Base-by-base conservation (phyloP, 1,140 invertebrate species). In the Anastatus disparis region DNA sequence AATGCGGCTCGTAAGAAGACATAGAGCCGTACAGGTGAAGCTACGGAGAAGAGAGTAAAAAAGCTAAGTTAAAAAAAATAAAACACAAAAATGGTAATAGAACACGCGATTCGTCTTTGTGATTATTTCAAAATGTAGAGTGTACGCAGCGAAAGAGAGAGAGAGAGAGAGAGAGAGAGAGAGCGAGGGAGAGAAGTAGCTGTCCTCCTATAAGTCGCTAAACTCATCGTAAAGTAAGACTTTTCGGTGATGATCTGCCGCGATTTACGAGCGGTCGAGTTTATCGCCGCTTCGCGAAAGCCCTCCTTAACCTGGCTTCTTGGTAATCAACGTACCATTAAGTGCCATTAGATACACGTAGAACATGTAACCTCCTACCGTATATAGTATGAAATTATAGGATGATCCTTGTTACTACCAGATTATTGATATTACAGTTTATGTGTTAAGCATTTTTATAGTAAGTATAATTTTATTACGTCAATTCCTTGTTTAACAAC, bases 51-150 rank as follows among this genome's bases (percentile, higher is more conserved):
- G 44, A 24, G 27, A 48, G 44, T 29, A 38, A 55, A 29, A 17
- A 52, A 62, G 17, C 50, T 40, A 40, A 50, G 53, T 12, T 61
- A 35, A 59, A 52, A 29, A 70, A 59, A 56, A 61, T 40, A 22
- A 68, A 38, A 75, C 65, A n/a, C n/a, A n/a, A n/a, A n/a, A n/a
- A n/a, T n/a, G 65, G 62, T 50, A 62, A 24, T 48, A 27, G 29
- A 65, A 27, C 78, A 79, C 77, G 77, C 77, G 77, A 79, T 74
- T 70, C 53, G 27, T 40, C 20, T 44, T 31, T 50, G 59, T 15
- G 53, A 65, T 68, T 48, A 68, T 50, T 67, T 65, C n/a, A 22
- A 56, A 68, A 68, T 62, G 35, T n/a, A 52, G 10, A n/a, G n/a
- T n/a, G n/a, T n/a, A n/a, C n/a, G n/a, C n/a, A n/a, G n/a, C n/a